Percentiles rank a stretch among this genome's conserved stretches.
Conservation (phyloP, 2,797 vertebrate genomes). For the Cetoscarus ocellatus region DNA sequence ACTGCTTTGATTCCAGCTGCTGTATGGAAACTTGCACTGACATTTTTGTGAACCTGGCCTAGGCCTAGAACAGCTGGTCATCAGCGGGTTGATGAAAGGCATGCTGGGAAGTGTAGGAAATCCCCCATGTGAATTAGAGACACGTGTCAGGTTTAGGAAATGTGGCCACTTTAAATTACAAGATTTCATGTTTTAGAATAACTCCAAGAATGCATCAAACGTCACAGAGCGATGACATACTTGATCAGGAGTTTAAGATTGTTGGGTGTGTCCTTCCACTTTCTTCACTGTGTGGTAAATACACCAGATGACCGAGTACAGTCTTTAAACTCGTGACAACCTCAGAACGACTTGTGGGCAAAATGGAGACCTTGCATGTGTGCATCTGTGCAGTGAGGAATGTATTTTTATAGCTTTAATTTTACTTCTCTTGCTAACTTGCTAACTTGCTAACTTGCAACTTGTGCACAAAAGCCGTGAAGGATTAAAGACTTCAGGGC, state of each 20-base stretch:
- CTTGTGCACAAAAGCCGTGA: too few relatives aligned
- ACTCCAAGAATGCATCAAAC: background rate
- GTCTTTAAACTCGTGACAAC: background rate
- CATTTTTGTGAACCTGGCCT: constrained; percentile 9
- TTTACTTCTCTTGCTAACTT: too few relatives aligned
- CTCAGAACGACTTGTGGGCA: too few relatives aligned
- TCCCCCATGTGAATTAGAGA: constrained; percentile 22
- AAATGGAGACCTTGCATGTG: too few relatives aligned
- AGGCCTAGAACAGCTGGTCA: background rate
- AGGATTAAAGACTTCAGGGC: too few relatives aligned
- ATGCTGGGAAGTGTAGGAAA: constrained; percentile 52
- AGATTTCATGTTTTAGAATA: constrained; percentile 38
- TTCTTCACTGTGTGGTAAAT: background rate
- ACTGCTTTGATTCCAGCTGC: background rate
- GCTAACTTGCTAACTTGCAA: too few relatives aligned
- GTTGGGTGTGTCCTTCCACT: constrained; percentile 1
- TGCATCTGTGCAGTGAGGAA: too few relatives aligned
- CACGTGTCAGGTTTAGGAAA: constrained; percentile 10
- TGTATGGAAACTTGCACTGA: background rate
- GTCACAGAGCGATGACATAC: background rate
- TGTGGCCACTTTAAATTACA: constrained; percentile 31
- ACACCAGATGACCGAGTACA: too few relatives aligned
- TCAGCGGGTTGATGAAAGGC: constrained; percentile 41
- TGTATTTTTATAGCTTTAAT: too few relatives aligned
- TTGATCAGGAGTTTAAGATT: background rate